These are phyloP conservation scores for Choristoneura rosaceana DNA, from an alignment of 2,888 invertebrate genomes.

Conservation along the genomic window DNA sequence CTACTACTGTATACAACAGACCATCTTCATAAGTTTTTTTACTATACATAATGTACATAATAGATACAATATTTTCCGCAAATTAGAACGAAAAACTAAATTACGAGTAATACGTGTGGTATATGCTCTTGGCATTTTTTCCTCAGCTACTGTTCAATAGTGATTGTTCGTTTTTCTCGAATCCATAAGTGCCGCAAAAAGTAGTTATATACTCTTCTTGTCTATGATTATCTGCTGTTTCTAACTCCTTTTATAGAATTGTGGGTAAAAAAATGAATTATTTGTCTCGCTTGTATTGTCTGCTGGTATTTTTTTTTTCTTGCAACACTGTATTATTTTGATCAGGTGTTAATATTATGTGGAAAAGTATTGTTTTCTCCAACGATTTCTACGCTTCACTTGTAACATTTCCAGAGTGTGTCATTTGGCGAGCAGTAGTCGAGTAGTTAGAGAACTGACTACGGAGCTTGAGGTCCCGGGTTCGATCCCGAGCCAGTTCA, in stretches of 20 bases:
- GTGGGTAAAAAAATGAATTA: neutral
- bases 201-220: neutral
- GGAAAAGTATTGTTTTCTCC: neutral
- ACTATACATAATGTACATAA: too few relatives aligned
- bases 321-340: neutral
- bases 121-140: neutral
- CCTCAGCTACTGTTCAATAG: neutral
- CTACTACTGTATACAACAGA: too few relatives aligned
- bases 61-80: too few relatives aligned
- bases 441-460: too few relatives aligned
- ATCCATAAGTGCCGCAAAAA: slow-evolving; percentile 3
- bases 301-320: slow-evolving; percentile 4
- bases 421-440: too few relatives aligned
- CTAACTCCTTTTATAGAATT: slow-evolving; percentile 12
- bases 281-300: neutral
- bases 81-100: too few relatives aligned
- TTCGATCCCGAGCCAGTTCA: too few relatives aligned
- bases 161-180: neutral
- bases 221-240: neutral
- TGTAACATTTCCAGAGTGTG: too few relatives aligned
- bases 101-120: too few relatives aligned
- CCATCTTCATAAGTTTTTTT: too few relatives aligned
- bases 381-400: neutral
- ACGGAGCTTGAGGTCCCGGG: too few relatives aligned
- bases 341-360: neutral